These are phyloP conservation scores for Alectura lathami DNA, from an alignment of 2,113 vertebrate species.

Conservation along the genomic window DNA sequence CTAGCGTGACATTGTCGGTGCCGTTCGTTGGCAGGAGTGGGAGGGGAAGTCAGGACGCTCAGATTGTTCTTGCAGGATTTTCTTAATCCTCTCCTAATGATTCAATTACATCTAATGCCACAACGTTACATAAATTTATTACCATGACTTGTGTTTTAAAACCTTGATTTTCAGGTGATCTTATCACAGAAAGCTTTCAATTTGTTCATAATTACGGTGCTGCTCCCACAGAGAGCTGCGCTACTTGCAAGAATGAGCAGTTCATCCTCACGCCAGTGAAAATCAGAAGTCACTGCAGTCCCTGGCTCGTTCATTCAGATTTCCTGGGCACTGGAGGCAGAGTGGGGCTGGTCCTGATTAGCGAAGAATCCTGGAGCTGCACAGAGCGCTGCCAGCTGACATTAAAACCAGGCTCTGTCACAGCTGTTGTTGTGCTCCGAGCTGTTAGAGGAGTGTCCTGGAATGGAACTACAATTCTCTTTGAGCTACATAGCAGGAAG, in stretches of 20 bases:
- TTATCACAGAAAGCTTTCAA: slow-evolving; percentile 41
- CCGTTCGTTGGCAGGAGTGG: neutral
- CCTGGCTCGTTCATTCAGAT: accelerated
- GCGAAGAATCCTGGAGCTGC: slow-evolving; percentile 33
- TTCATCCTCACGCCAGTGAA: neutral
- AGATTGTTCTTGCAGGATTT: neutral
- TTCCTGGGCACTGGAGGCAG: neutral
- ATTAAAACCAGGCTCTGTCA: neutral
- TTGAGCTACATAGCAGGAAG: neutral
- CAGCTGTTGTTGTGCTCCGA: neutral
- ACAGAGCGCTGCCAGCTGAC: neutral
- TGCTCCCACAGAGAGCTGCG: neutral
- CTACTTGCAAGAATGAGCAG: neutral
- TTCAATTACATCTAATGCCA: slow-evolving; percentile 1
- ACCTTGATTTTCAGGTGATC: slow-evolving; percentile 51
- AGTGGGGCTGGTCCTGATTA: neutral
- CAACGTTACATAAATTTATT: slow-evolving; percentile 7
- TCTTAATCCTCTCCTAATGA: neutral
- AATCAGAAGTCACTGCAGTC: neutral
- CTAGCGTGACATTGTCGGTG: neutral
- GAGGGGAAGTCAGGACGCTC: neutral
- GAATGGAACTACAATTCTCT: neutral
- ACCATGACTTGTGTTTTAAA: slow-evolving; percentile 29
- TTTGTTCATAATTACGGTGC: neutral
- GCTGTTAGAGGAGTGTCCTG: neutral